Conservation (phyloP, 2,113 vertebrate genomes). For the Eptesicus fuscus region DNA sequence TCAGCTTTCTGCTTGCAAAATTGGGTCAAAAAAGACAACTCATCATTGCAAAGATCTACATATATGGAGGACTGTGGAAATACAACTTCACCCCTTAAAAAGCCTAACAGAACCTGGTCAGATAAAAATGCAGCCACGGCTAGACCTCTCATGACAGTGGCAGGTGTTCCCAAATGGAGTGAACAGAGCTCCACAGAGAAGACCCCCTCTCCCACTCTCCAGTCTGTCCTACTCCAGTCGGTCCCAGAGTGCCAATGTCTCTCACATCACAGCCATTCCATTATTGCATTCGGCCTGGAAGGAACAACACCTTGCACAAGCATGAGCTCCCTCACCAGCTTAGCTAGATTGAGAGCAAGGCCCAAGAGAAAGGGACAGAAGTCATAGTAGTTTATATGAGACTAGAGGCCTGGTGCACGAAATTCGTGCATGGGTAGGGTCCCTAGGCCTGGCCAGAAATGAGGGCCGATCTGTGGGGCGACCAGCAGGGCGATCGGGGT, state of each 20-base stretch:
- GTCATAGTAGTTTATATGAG: neutral
- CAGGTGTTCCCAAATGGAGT: neutral
- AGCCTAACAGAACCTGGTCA: neutral
- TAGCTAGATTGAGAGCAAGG: neutral
- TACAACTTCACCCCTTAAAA: neutral
- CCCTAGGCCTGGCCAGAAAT: no score
- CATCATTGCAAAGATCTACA: neutral
- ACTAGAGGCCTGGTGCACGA: no score
- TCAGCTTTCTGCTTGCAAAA: neutral
- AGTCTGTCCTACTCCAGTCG: neutral
- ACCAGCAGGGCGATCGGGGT: no score
- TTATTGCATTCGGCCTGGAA: neutral
- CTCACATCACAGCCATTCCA: neutral
- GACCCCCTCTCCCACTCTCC: neutral
- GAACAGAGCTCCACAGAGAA: neutral
- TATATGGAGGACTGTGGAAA: neutral
- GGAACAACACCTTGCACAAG: neutral
- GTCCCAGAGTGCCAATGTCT: neutral
- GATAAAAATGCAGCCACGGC: neutral
- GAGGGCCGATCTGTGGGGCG: no score
- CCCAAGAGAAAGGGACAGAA: neutral
- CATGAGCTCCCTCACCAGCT: neutral
- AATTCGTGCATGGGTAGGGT: no score
- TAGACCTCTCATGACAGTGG: neutral
- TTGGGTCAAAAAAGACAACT: neutral